Percentiles rank a stretch among this genome's conserved stretches.
Conservation (phyloP, 2,888 invertebrate genomes). For the Calameuta idolon region DNA sequence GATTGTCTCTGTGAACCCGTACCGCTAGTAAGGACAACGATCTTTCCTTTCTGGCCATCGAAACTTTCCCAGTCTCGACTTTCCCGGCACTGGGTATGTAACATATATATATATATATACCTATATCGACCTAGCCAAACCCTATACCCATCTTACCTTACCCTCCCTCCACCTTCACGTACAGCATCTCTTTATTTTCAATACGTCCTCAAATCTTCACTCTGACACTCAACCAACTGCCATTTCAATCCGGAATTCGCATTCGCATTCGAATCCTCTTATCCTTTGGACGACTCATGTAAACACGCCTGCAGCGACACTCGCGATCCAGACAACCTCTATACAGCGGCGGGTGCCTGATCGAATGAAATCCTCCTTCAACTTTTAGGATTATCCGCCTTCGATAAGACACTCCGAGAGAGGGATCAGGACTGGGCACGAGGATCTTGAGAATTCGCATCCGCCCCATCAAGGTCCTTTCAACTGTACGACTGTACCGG, state of each 20-base stretch:
- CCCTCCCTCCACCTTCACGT: neutral
- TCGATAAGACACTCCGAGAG: neutral
- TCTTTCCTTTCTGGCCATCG: slow-evolving; percentile 6
- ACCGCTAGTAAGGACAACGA: slow-evolving; percentile 7
- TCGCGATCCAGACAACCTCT: neutral
- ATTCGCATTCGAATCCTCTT: neutral
- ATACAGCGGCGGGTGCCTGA: neutral
- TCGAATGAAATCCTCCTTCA: neutral
- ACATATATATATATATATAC: neutral
- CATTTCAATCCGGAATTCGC: neutral
- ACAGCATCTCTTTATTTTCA: neutral
- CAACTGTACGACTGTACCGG: neutral
- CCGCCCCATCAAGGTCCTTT: neutral
- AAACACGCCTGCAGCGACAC: neutral
- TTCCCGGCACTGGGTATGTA: neutral
- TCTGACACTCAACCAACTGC: neutral
- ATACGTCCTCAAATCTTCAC: neutral
- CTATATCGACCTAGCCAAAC: neutral
- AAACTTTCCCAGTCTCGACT: slow-evolving; percentile 6
- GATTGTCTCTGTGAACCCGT: slow-evolving; percentile 32
- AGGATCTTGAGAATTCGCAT: neutral
- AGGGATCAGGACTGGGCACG: neutral
- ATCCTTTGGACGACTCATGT: neutral
- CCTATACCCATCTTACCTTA: neutral
- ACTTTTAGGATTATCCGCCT: neutral